phyloP scores from a whole-genome alignment of 1,140 invertebrate species.

The Frieseomelitta varia region DNA sequence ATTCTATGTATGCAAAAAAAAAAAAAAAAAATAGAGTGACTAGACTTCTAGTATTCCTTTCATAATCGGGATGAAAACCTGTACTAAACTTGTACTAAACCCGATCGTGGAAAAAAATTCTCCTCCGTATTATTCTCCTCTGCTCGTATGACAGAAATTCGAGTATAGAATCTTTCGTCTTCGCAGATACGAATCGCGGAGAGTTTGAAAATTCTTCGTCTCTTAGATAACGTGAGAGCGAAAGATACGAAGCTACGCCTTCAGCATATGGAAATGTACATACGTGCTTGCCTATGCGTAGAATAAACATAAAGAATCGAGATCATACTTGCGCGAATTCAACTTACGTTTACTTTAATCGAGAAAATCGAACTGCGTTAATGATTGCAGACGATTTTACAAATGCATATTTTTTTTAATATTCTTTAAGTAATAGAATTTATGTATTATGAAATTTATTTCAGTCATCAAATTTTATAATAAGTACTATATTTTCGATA shows the following conservation, averaged over 20 bases:
- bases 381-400: no score
- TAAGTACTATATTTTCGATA: no score
- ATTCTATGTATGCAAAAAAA: background rate
- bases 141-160: background rate
- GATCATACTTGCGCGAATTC: background rate
- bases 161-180: background rate
- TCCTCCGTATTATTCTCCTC: background rate
- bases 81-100: no score
- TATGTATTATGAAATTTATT: no score
- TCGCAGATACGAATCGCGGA: background rate
- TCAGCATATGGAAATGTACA: no score
- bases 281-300: background rate
- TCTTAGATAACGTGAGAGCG: background rate
- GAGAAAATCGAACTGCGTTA: background rate
- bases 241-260: background rate
- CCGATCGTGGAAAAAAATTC: background rate
- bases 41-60: background rate
- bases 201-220: background rate
- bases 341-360: background rate
- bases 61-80: no score
- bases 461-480: no score
- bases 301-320: background rate
- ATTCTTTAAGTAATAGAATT: no score
- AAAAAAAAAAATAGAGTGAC: background rate
- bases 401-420: no score